phyloP scores from a whole-genome alignment of 2,797 vertebrate genomes.

The Argya squamiceps region DNA sequence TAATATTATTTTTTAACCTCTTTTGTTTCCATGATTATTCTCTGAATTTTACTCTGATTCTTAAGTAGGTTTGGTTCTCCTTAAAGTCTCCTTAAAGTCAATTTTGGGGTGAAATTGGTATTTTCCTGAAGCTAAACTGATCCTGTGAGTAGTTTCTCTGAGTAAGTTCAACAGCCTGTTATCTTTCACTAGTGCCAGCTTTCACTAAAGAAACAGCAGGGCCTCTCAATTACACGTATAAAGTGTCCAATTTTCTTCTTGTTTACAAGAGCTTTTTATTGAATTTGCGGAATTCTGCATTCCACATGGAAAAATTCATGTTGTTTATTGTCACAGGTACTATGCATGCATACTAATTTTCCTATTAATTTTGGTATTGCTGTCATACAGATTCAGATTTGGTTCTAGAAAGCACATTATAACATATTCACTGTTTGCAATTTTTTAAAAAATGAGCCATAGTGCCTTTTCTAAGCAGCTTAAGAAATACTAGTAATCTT shows the following conservation, averaged over 20 bases:
- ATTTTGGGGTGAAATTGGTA: not conserved
- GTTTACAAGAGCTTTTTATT: not conserved
- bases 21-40: not conserved
- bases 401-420: not conserved
- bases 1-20: not conserved
- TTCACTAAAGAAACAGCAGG: constrained; percentile 2
- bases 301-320: not conserved
- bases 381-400: not conserved
- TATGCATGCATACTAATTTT: not conserved
- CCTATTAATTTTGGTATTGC: not conserved
- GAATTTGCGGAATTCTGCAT: not conserved
- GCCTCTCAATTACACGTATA: not conserved
- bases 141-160: not conserved
- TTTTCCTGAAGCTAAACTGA: not conserved
- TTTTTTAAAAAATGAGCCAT: not conserved
- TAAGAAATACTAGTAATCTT: constrained; percentile 31
- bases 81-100: not conserved
- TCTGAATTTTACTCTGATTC: not conserved
- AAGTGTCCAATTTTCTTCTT: not conserved
- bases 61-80: not conserved
- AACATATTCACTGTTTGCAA: not conserved
- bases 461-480: constrained; percentile 4
- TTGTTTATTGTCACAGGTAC: not conserved
- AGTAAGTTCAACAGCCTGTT: not conserved
- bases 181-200: not conserved